Base-by-base conservation (phyloP, 2,113 vertebrate species). In the Centrocercus urophasianus region DNA sequence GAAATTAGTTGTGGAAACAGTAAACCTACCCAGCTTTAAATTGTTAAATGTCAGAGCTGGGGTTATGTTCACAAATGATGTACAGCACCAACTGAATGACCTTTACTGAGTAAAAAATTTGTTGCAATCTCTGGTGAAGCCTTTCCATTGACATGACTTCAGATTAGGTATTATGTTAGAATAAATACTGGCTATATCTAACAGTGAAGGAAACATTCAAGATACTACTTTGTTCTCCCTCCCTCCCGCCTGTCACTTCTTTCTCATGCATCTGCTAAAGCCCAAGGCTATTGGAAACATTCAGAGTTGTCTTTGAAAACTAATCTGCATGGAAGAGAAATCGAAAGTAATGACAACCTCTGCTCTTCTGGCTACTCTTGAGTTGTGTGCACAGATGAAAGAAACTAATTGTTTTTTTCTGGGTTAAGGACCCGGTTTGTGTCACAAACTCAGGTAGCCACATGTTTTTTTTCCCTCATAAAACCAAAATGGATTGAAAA, bases 61-160 rank as follows among this genome's bases (percentile, higher is more conserved):
- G 45, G 47, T 91, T 83, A 43, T 86, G 86, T 96, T 97, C 74
- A 94, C 88, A 91, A 56, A 40, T 92, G 86, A 96, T 54, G 34
- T 93, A 95, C 88, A 89, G 54, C 77, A 82, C 75, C 34, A 56
- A 36, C 5, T 77, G 57, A 70, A 45, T 96, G 86, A 96, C 89
- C 95, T 96, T 95, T 96, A 83, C 56, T 67, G 81, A 96, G 78
- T 93, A 94, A 97, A 95, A 48, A 79, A 76, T 82, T 90, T 89
- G 81, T 91, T 95, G 76, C 90, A 83, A 90, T 75, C 91, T 96
- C 66, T 76, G 50, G 75, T 79, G 89, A 88, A 96, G 64, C 59
- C 56, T 87, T 91, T 82, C 72, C 76, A 54, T 94, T 84, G 89
- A 86, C 63, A 40, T 73, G 71, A 89, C 70, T 95, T 96, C 83